phyloP scores from a whole-genome alignment of 2,113 vertebrate genomes.

The Struthidea cinerea region DNA sequence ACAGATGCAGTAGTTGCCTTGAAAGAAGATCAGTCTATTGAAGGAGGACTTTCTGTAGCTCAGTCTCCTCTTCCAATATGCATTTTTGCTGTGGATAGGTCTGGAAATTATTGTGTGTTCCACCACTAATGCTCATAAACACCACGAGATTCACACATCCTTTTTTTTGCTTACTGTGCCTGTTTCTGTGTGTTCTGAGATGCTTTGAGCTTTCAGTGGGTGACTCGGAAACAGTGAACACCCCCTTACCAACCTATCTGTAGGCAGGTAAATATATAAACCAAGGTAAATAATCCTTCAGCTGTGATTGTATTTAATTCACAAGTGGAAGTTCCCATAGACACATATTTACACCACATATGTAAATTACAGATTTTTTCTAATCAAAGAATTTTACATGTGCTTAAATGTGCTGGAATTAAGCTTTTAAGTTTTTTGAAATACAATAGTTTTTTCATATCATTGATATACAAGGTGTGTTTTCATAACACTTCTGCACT shows the following conservation, averaged over 20 bases:
- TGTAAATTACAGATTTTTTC: background rate
- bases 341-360: background rate
- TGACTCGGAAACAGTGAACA: background rate
- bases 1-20: constrained; percentile 38
- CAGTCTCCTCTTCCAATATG: constrained; percentile 19
- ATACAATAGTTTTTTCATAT: background rate
- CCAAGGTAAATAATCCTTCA: background rate
- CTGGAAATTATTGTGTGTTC: constrained; percentile 20
- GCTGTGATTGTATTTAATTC: background rate
- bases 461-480: background rate
- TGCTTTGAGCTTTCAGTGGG: background rate
- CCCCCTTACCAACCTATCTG: background rate
- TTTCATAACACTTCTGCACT: background rate
- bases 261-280: background rate
- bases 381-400: background rate
- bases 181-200: constrained; percentile 6
- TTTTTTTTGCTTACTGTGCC: background rate
- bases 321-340: background rate
- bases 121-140: background rate
- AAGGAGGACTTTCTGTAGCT: constrained; percentile 32
- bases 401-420: background rate
- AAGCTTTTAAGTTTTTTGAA: background rate
- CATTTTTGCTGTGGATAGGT: constrained; percentile 25
- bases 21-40: constrained; percentile 54
- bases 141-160: background rate